Evolutionary conservation across 2,113 vertebrate species (phyloP).

Genomic region (Cebidichthys violaceus): DNA sequence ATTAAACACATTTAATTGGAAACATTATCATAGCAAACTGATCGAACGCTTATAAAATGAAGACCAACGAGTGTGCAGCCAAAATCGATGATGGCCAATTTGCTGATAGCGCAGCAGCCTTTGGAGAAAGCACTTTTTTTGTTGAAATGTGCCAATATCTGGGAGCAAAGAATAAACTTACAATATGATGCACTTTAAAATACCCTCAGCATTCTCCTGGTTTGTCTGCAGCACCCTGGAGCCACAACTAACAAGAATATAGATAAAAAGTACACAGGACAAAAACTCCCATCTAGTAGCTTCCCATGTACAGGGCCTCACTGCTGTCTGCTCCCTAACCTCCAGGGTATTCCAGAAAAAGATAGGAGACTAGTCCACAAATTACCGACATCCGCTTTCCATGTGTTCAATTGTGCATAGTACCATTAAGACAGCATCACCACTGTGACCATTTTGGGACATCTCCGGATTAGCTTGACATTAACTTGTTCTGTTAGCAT

Average conservation of each 20-base stretch:
- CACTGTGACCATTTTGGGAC: conserved; percentile 36
- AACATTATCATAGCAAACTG: conserved; percentile 19
- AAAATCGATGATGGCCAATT: conserved; percentile 41
- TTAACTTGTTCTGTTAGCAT: conserved; percentile 7
- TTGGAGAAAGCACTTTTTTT: conserved; percentile 6
- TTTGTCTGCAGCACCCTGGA: conserved; percentile 17
- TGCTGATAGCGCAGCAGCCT: conserved; percentile 20
- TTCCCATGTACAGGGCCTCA: conserved; percentile 1
- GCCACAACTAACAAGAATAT: conserved; percentile 13
- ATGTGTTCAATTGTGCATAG: conserved; percentile 43
- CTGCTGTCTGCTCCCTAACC: conserved; percentile 10
- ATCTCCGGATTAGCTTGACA: conserved; percentile 27
- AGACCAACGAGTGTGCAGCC: conserved; percentile 17
- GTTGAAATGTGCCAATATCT: conserved; percentile 25
- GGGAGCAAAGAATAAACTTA: conserved; percentile 16
- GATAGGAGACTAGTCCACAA: conserved; percentile 39
- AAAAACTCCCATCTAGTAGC: background rate
- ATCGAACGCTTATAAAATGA: conserved; percentile 26
- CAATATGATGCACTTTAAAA: conserved; percentile 15
- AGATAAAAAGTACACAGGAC: background rate
- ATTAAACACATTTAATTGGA: conserved; percentile 12
- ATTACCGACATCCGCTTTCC: conserved; percentile 58
- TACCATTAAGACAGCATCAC: conserved; percentile 5
- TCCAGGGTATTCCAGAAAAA: conserved; percentile 21
- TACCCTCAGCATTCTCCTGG: background rate